A percentile compares a stretch with the other conserved stretches of the same genome.
phyloP scores from a whole-genome alignment of 2,888 invertebrate genomes.

The Tenthredo distinguenda region DNA sequence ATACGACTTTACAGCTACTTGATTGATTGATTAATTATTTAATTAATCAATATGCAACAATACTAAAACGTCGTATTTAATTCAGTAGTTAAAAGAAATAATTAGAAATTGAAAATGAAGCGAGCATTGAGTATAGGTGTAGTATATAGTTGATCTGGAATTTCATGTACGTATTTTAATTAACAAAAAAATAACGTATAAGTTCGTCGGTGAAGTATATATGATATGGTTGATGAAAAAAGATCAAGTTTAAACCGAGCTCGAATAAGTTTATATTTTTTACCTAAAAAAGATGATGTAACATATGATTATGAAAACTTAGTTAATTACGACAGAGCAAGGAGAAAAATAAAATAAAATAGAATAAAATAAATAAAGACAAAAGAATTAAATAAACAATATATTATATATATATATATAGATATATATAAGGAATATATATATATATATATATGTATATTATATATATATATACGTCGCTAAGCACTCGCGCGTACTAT shows the following conservation, averaged over 20 bases:
- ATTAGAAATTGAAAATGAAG: background rate
- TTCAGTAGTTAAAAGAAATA: background rate
- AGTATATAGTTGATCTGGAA: background rate
- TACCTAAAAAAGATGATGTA: constrained; percentile 12
- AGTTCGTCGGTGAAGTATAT: background rate
- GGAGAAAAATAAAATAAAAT: constrained; percentile 21
- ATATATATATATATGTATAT: no score
- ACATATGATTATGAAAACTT: background rate
- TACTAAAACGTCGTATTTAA: background rate
- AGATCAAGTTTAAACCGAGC: background rate
- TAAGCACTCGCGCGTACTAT: constrained; percentile 56
- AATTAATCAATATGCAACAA: background rate
- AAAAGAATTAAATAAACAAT: background rate
- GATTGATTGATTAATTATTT: background rate
- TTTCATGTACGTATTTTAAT: background rate
- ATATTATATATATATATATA: constrained; percentile 56
- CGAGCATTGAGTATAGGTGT: background rate
- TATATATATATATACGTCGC: constrained; percentile 62
- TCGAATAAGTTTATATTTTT: constrained; percentile 28
- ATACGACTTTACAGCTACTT: background rate
- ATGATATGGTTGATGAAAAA: background rate
- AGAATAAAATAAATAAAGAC: constrained; percentile 47
- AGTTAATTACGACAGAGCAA: background rate
- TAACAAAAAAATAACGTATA: background rate
- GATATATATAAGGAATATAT: no score